These are phyloP conservation scores for Porites divaricata DNA, from an alignment of 92 coral and sea anemone species.

Conservation along the genomic window DNA sequence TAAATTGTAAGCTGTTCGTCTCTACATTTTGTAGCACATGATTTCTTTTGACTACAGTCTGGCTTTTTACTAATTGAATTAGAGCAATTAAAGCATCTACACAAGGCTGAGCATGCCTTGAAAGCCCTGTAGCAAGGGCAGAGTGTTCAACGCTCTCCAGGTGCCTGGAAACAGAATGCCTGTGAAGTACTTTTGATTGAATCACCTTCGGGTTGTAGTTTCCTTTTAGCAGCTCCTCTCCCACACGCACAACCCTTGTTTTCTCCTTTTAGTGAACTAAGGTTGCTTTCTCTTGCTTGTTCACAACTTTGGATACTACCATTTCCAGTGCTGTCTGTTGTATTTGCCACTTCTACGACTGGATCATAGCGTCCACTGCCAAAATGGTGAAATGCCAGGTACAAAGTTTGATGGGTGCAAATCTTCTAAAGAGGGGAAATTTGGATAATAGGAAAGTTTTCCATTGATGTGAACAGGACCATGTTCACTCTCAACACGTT, in stretches of 20 bases:
- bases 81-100: conserved; percentile 37
- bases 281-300: conserved; percentile 15
- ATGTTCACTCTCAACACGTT: conserved; percentile 51
- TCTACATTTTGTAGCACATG: conserved; percentile 41
- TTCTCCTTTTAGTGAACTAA: conserved; percentile 16
- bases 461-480: conserved; percentile 59
- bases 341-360: conserved; percentile 41
- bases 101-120: conserved; percentile 29
- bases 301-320: conserved; percentile 9
- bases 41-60: conserved; percentile 30
- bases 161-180: conserved; percentile 38
- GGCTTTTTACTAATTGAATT: conserved; percentile 54
- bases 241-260: conserved; percentile 57
- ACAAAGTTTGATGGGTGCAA: conserved; percentile 51
- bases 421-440: conserved; percentile 34
- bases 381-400: conserved; percentile 58
- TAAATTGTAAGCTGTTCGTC: conserved; percentile 34
- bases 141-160: conserved; percentile 40
- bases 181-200: conserved; percentile 12
- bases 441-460: conserved; percentile 52
- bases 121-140: conserved; percentile 41
- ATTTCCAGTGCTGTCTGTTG: conserved; percentile 21
- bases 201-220: conserved; percentile 30
- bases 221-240: conserved; percentile 53
- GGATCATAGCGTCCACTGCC: conserved; percentile 72